phyloP scores from a whole-genome alignment of 2,888 invertebrate species.

The Caenorhabditis becei region DNA sequence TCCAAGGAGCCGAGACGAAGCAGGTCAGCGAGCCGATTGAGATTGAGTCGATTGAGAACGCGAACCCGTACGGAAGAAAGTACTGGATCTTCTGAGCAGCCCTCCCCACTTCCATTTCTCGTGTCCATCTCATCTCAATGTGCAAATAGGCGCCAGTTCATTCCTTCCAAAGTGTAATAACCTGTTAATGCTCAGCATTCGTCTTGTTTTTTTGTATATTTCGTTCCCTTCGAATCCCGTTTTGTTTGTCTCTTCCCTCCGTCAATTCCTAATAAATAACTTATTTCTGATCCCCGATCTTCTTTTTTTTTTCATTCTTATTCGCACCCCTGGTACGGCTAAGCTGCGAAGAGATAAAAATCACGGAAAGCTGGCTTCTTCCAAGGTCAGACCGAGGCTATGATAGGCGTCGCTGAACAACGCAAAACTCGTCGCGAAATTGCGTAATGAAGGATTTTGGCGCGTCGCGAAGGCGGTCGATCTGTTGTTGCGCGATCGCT shows the following conservation, averaged over 20 bases:
- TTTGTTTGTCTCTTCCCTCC: slow-evolving; percentile 5
- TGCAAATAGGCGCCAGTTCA: slow-evolving; percentile 54
- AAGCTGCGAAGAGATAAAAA: slow-evolving; percentile 49
- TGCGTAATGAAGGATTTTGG: slow-evolving; percentile 57
- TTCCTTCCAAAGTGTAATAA: slow-evolving; percentile 50
- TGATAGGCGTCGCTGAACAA: slow-evolving; percentile 56
- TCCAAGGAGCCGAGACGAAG: slow-evolving; percentile 52
- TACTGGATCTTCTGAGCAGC: slow-evolving; percentile 47
- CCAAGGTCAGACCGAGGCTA: slow-evolving; percentile 53
- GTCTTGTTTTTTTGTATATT: slow-evolving; percentile 27
- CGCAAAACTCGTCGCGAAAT: slow-evolving; percentile 54
- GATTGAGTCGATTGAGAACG: slow-evolving; percentile 44
- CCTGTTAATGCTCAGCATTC: slow-evolving; percentile 36
- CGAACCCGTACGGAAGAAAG: slow-evolving; percentile 45
- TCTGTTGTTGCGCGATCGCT: slow-evolving; percentile 8
- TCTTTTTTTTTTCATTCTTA: background rate
- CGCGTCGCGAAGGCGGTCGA: background rate
- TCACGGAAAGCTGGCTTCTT: slow-evolving; percentile 50
- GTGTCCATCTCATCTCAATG: slow-evolving; percentile 54
- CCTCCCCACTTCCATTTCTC: background rate
- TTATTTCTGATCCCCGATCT: slow-evolving; percentile 18
- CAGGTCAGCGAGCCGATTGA: slow-evolving; percentile 51
- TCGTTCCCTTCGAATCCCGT: slow-evolving; percentile 6
- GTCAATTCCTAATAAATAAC: slow-evolving; percentile 47
- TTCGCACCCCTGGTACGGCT: background rate